Percentiles rank a stretch among this genome's conserved stretches.
Evolutionary conservation across 2,888 invertebrate genomes (phyloP).

Genomic region (Melikaiella ostensackeni): DNA sequence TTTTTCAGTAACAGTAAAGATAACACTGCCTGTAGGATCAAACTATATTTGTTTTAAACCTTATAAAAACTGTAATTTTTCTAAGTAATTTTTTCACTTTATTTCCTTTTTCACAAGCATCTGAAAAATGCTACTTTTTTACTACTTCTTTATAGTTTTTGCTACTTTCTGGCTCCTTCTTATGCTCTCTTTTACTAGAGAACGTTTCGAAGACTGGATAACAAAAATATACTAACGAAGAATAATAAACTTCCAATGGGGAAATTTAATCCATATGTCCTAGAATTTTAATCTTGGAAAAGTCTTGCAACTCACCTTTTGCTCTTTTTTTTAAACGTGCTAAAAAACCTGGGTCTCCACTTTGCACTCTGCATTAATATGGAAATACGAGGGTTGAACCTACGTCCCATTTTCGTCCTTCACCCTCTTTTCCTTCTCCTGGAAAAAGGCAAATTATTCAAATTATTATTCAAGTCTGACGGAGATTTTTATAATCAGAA

Average conservation of each 20-base stretch:
- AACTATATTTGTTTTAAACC: too few species aligned
- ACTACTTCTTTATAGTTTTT: too few species aligned
- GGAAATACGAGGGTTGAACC: neutral
- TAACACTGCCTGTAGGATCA: too few species aligned
- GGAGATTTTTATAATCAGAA: slow-evolving; percentile 1
- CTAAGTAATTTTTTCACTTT: too few species aligned
- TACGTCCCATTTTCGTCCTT: neutral
- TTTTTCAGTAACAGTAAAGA: too few species aligned
- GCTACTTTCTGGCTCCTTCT: too few species aligned
- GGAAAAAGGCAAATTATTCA: slow-evolving; percentile 2
- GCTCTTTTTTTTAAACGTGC: neutral
- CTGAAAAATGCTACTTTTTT: too few species aligned
- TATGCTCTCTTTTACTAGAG: too few species aligned
- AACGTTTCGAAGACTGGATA: neutral
- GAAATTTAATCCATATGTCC: neutral
- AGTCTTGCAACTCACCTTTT: neutral
- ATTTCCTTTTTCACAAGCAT: too few species aligned
- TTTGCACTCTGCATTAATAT: slow-evolving; percentile 1
- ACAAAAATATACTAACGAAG: neutral
- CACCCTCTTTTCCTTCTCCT: neutral
- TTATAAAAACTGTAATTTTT: too few species aligned
- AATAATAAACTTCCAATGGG: neutral
- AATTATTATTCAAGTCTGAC: slow-evolving; percentile 15
- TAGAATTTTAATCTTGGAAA: neutral
- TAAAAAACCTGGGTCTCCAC: neutral